Conservation (phyloP, 2,113 vertebrate genomes). For the Eidolon helvum region DNA sequence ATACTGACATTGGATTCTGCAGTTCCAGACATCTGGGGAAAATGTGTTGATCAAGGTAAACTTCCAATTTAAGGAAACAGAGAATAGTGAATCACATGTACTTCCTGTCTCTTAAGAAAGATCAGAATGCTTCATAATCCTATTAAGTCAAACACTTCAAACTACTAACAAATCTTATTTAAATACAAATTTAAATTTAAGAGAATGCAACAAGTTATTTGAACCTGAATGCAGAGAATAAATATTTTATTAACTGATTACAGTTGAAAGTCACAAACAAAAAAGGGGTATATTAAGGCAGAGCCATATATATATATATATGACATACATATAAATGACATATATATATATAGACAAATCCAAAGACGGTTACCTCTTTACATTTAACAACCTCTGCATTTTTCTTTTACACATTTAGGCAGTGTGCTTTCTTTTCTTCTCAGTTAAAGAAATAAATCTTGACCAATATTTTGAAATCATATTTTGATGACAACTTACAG, state of each 20-base stretch:
- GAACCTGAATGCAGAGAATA: slow-evolving; percentile 88
- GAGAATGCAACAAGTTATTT: slow-evolving; percentile 72
- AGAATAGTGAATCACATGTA: not conserved
- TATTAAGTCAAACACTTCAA: slow-evolving; percentile 27
- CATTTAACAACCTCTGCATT: slow-evolving; percentile 85
- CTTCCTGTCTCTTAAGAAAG: not conserved
- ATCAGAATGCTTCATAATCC: not conserved
- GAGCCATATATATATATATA: slow-evolving; percentile 80
- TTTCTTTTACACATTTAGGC: slow-evolving; percentile 78
- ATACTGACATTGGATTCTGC: not conserved
- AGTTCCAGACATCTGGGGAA: not conserved
- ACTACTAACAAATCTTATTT: slow-evolving; percentile 52
- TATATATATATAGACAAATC: slow-evolving; percentile 61
- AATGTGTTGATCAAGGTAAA: not conserved
- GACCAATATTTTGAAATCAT: slow-evolving; percentile 58
- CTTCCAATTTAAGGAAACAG: not conserved
- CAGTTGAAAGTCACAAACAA: slow-evolving; percentile 86
- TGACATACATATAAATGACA: slow-evolving; percentile 57
- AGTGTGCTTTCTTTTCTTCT: slow-evolving; percentile 76
- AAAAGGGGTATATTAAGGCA: slow-evolving; percentile 82
- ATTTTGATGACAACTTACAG: slow-evolving; percentile 30
- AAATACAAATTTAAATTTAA: slow-evolving; percentile 57
- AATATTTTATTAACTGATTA: slow-evolving; percentile 93
- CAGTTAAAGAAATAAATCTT: slow-evolving; percentile 57
- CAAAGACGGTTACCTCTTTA: slow-evolving; percentile 82